phyloP scores from a whole-genome alignment of 2,113 vertebrate species.

The Theristicus caerulescens region DNA sequence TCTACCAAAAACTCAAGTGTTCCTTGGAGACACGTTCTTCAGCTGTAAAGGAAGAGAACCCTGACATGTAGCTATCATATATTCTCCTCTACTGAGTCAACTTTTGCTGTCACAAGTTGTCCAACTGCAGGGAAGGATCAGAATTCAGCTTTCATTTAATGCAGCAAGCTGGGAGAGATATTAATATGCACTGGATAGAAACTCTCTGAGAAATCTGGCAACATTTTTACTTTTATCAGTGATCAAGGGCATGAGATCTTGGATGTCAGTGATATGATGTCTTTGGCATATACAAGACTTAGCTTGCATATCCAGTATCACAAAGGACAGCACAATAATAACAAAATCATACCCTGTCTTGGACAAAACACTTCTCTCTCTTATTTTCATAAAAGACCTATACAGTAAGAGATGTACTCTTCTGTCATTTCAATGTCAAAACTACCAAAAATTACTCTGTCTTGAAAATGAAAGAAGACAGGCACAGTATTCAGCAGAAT shows the following conservation, averaged over 20 bases:
- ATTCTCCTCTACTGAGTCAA: not conserved
- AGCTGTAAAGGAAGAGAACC: not conserved
- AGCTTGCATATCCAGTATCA: not conserved
- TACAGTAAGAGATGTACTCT: not conserved
- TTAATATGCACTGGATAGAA: not conserved
- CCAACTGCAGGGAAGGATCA: not conserved
- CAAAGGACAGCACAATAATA: not conserved
- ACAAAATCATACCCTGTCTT: not conserved
- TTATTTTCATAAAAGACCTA: not conserved
- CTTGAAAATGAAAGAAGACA: slow-evolving; percentile 5
- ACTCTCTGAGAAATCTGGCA: not conserved
- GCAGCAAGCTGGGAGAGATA: not conserved
- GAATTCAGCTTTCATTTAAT: not conserved
- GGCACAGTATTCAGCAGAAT: not conserved
- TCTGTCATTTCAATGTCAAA: not conserved
- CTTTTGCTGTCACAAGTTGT: not conserved
- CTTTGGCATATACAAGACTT: not conserved
- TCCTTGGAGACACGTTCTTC: not conserved
- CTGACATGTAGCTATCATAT: not conserved
- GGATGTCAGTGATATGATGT: not conserved
- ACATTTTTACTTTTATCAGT: not conserved
- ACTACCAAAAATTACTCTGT: not conserved
- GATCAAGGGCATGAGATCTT: not conserved
- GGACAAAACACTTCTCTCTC: not conserved
- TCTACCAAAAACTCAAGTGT: not conserved